Conservation (phyloP, 1,140 invertebrate genomes). For the Drosophila equinoxialis region DNA sequence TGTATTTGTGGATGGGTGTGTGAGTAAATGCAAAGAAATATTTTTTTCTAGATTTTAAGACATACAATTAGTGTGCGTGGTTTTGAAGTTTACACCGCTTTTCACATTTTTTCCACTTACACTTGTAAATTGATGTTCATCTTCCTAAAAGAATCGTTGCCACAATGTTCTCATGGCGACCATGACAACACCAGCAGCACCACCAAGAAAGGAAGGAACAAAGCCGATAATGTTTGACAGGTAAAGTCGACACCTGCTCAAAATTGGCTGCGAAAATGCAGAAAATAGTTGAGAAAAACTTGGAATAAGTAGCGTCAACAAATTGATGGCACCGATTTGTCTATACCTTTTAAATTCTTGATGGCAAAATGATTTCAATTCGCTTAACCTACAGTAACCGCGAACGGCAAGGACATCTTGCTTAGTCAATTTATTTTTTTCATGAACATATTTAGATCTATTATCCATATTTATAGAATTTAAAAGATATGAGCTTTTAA, state of each 20-base stretch:
- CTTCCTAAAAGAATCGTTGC: background rate
- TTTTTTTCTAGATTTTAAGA: conserved; percentile 34
- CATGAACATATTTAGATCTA: too few species aligned
- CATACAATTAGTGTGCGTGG: conserved; percentile 48
- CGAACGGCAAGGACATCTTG: too few species aligned
- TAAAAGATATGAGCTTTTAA: too few species aligned
- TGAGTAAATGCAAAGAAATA: conserved; percentile 39
- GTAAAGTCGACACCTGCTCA: conserved; percentile 21
- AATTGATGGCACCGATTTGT: too few species aligned
- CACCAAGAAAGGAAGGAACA: background rate
- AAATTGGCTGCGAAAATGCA: conserved; percentile 7
- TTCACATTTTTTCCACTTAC: conserved; percentile 1
- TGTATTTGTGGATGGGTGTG: background rate
- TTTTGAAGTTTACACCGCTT: background rate
- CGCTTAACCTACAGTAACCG: too few species aligned
- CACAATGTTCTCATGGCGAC: background rate
- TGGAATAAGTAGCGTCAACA: background rate
- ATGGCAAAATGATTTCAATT: too few species aligned
- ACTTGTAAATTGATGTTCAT: conserved; percentile 10
- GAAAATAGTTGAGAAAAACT: background rate
- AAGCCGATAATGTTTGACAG: conserved; percentile 11
- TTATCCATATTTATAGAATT: too few species aligned
- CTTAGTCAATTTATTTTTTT: too few species aligned
- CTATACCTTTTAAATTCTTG: too few species aligned
- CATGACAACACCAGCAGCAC: conserved; percentile 5